Base-by-base conservation (phyloP, 2,113 vertebrate species). In the Heterotilapia buettikoferi region DNA sequence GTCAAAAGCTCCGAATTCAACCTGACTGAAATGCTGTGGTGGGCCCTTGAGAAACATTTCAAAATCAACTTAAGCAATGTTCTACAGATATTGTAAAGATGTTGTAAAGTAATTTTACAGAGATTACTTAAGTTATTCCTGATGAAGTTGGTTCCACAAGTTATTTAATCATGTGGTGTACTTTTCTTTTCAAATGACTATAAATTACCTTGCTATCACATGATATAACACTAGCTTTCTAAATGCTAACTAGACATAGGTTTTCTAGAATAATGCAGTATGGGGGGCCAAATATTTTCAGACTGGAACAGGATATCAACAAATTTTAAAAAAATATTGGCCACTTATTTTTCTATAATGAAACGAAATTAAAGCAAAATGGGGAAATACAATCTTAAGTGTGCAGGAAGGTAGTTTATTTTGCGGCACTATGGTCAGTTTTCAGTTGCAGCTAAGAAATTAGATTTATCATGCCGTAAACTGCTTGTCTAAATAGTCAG, bases 401-500 rank as follows among this genome's bases (percentile, higher is more conserved):
- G 11, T 57, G 66, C 31, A 47, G 53, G 85, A 38, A 16, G 19
- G 52, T 24, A 21, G 11, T 54, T 76, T 47, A 63, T 86, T 89
- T 84, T 53, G 45, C 45, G 61, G 18, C 57, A 76, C 82, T 19
- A 36, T 82, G 79, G 85, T 92, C 85, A 88, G 43, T 84, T 91
- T 90, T 86, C 52, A 91, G 90, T 57, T 86, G 85, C 80, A 53
- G 83, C 86, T 66, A 86, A 90, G 86, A 83, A 89, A 90, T 93
- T 19, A 82, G 80, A 43, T 11, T 86, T 88, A 92, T 95, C 90
- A 91, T 89, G 79, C 80, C 82, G 85, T 88, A 88, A 87, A 92
- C 90, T 93, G 84, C 89, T 90, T 89, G 89, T 94, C 92, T 91
- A 89, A 96, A 94, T 81, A 87, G 88, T 88, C 80, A 21, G 21